Evolutionary conservation across 2,113 vertebrate genomes (phyloP).

Genomic region (Macroglossus sobrinus): DNA sequence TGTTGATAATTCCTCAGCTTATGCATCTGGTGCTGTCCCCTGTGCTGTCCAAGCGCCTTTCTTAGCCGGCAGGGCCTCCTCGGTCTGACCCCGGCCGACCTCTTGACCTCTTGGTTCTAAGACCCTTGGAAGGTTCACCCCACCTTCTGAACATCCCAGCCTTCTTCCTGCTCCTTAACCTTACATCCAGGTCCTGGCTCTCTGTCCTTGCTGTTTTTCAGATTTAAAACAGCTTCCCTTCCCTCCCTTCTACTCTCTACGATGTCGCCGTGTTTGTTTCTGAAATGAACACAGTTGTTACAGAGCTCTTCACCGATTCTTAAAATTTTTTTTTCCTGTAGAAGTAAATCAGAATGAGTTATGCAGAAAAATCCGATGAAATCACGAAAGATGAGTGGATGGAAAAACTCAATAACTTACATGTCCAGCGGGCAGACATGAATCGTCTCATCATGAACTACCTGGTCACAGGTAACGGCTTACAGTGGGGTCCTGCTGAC

Average conservation of each 20-base stretch:
- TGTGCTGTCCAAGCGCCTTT: too few relatives aligned
- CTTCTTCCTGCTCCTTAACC: not conserved
- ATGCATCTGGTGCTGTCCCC: not conserved
- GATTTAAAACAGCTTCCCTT: accelerated
- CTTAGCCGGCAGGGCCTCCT: not conserved
- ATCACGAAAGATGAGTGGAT: slow-evolving; percentile 99
- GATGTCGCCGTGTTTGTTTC: not conserved
- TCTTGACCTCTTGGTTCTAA: not conserved
- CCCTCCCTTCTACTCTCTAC: not conserved
- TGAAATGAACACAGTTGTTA: not conserved
- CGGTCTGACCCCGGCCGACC: not conserved
- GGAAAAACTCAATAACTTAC: slow-evolving; percentile 98
- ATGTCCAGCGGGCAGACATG: slow-evolving; percentile 99
- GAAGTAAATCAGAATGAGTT: slow-evolving; percentile 94
- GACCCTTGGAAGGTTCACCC: not conserved
- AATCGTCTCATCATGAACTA: slow-evolving; percentile 99
- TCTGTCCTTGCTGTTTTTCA: not conserved
- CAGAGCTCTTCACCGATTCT: not conserved
- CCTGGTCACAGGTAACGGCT: slow-evolving; percentile 84
- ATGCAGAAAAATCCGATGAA: slow-evolving; percentile 97
- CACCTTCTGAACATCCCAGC: too few relatives aligned
- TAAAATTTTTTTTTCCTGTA: slow-evolving; percentile 51
- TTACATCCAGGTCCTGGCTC: not conserved
- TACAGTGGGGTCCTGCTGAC: accelerated
- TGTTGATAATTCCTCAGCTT: not conserved